phyloP scores from a whole-genome alignment of 2,797 vertebrate genomes.

The Liasis olivaceus region DNA sequence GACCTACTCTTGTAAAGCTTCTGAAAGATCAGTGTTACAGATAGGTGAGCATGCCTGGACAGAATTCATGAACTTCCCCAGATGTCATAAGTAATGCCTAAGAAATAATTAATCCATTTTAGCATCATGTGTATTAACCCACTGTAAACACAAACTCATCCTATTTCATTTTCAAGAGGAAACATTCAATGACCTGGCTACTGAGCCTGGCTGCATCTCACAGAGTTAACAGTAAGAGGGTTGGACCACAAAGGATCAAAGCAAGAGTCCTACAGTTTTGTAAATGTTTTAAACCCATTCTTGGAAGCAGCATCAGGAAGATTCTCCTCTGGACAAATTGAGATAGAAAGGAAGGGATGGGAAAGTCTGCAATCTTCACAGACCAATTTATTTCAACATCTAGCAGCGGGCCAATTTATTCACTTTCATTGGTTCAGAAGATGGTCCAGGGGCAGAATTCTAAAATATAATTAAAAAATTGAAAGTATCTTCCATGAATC shows the following conservation, averaged over 20 bases:
- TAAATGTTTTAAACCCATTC: constrained; percentile 59
- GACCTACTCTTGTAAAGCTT: constrained; percentile 34
- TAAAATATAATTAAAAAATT: constrained; percentile 34
- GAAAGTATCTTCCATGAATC: constrained; percentile 48
- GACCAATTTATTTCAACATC: constrained; percentile 34
- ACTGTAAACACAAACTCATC: constrained; percentile 38
- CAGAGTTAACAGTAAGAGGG: constrained; percentile 38
- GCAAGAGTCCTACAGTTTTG: constrained; percentile 54
- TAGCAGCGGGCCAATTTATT: constrained; percentile 35
- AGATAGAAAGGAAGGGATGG: constrained; percentile 28
- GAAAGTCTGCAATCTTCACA: constrained; percentile 61
- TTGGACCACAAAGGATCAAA: constrained; percentile 59
- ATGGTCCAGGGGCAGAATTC: constrained; percentile 50
- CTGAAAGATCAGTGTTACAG: constrained; percentile 25
- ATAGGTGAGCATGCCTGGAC: not conserved
- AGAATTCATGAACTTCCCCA: constrained; percentile 16
- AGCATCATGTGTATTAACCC: constrained; percentile 43
- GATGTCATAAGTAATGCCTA: constrained; percentile 1
- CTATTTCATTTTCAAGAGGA: constrained; percentile 43
- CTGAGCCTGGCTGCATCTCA: constrained; percentile 54
- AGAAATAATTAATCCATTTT: constrained; percentile 7
- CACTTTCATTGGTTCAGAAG: constrained; percentile 49
- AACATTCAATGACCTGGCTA: constrained; percentile 40
- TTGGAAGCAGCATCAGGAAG: constrained; percentile 55
- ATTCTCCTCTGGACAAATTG: constrained; percentile 46